Evolutionary conservation across 2,888 invertebrate genomes (phyloP).

Genomic region (Amiota communis): DNA sequence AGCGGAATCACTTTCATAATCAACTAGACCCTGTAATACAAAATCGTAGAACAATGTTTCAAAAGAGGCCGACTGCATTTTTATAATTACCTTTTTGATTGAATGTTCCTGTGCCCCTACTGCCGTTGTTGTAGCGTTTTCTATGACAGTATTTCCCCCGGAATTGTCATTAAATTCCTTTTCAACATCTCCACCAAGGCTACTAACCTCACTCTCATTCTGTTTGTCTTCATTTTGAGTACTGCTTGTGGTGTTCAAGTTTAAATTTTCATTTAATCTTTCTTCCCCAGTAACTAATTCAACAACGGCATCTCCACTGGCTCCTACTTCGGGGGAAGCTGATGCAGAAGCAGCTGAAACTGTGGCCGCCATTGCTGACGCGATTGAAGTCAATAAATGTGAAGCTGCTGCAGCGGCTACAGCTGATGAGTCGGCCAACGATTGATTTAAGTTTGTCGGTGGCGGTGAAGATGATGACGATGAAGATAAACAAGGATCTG

Average conservation of each 20-base stretch:
- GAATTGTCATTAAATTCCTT: constrained; percentile 18
- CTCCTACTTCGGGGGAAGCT: constrained; percentile 39
- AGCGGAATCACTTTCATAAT: constrained; percentile 98
- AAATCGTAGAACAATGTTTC: neutral
- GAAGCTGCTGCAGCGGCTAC: constrained; percentile 70
- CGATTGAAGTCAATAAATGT: constrained; percentile 64
- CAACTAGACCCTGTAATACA: constrained; percentile 86
- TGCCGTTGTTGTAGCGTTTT: constrained; percentile 33
- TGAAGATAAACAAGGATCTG: constrained; percentile 44
- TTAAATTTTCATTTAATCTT: neutral
- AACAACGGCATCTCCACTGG: constrained; percentile 39
- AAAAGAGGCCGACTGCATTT: neutral
- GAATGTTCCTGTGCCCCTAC: constrained; percentile 49
- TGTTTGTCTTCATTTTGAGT: constrained; percentile 10
- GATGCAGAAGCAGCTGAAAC: constrained; percentile 67
- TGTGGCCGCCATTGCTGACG: constrained; percentile 61
- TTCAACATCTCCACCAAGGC: neutral
- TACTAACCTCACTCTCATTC: neutral
- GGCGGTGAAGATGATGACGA: constrained; percentile 48
- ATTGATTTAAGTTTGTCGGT: constrained; percentile 40
- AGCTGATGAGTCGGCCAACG: constrained; percentile 60
- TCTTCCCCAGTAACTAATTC: neutral
- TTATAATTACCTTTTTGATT: constrained; percentile 50
- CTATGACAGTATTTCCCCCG: constrained; percentile 20
- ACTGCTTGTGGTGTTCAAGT: neutral